Percentiles rank a stretch among this genome's conserved stretches.
These are phyloP conservation scores for Nycticorax nycticorax DNA, from an alignment of 2,113 vertebrate species.

Conservation along the genomic window DNA sequence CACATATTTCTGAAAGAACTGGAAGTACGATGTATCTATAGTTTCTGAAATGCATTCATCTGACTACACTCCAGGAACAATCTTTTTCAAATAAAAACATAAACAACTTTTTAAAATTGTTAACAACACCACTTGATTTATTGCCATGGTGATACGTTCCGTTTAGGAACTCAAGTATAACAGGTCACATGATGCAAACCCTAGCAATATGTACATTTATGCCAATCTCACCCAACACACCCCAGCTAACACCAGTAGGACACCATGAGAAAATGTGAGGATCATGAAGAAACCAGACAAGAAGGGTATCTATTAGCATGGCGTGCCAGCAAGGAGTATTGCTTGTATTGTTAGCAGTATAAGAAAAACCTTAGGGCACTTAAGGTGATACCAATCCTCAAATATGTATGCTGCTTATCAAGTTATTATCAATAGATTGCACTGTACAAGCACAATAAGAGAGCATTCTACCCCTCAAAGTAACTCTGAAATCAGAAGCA, in stretches of 20 bases:
- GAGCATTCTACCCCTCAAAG: background rate
- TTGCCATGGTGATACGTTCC: background rate
- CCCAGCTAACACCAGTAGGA: background rate
- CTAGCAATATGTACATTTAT: fast-evolving
- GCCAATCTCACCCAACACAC: background rate
- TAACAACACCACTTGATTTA: background rate
- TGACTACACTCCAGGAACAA: background rate
- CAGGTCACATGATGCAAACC: fast-evolving
- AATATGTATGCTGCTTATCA: background rate
- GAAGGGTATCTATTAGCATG: background rate
- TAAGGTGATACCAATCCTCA: background rate
- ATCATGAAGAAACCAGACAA: background rate
- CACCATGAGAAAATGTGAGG: fast-evolving
- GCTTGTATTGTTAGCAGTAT: fast-evolving
- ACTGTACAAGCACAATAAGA: background rate
- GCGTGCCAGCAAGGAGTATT: background rate
- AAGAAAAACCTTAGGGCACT: background rate
- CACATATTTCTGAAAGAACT: background rate
- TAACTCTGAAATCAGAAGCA: background rate
- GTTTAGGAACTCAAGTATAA: background rate
- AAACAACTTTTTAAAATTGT: background rate
- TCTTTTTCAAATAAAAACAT: background rate
- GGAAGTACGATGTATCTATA: fast-evolving
- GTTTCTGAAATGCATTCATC: background rate
- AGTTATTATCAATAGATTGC: background rate